Evolutionary conservation across 1,140 invertebrate genomes (phyloP).

Genomic region (Atta colombica): DNA sequence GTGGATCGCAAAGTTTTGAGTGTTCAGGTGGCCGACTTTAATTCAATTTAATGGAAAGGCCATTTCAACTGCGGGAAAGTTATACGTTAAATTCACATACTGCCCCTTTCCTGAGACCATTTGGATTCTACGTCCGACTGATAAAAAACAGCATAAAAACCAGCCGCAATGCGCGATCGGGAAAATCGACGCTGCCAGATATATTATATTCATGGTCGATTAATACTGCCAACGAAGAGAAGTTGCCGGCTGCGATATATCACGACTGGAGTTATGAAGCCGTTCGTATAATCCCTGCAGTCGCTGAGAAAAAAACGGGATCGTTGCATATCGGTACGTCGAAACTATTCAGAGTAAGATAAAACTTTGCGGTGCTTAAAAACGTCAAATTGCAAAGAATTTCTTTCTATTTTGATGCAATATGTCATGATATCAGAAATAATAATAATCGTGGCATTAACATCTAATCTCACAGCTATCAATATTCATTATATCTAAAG

Average conservation of each 20-base stretch:
- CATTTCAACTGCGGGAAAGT: slow-evolving; percentile 51
- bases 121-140: background rate
- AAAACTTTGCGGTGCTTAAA: slow-evolving; percentile 17
- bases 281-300: slow-evolving; percentile 47
- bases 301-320: slow-evolving; percentile 29
- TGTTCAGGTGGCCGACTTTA: slow-evolving; percentile 69
- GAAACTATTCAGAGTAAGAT: background rate
- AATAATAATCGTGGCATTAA: background rate
- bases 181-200: slow-evolving; percentile 53
- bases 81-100: slow-evolving; percentile 49
- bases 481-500: background rate
- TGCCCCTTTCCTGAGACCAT: background rate
- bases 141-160: slow-evolving; percentile 34
- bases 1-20: slow-evolving; percentile 61
- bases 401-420: background rate
- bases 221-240: slow-evolving; percentile 38
- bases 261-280: slow-evolving; percentile 20
- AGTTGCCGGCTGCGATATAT: slow-evolving; percentile 44
- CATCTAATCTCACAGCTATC: background rate
- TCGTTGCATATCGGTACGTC: slow-evolving; percentile 23
- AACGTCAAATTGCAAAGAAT: background rate
- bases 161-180: background rate
- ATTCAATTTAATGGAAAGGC: slow-evolving; percentile 72
- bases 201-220: slow-evolving; percentile 59
- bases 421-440: background rate